Percentiles rank a stretch among this genome's conserved stretches.
phyloP scores from a whole-genome alignment of 1,140 invertebrate species.

The Drosophila sproati region DNA sequence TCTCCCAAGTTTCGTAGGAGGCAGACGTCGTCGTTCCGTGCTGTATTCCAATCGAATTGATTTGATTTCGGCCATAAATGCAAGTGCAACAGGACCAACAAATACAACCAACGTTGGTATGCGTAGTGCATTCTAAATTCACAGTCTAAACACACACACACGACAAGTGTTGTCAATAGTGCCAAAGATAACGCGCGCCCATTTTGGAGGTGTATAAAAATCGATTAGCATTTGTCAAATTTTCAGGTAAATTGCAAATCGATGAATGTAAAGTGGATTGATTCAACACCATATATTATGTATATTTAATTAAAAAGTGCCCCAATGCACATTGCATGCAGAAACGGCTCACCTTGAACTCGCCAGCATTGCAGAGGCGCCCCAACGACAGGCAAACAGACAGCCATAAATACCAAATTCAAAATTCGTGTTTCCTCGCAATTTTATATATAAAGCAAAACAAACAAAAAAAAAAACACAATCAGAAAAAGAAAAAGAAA shows the following conservation, averaged over 20 bases:
- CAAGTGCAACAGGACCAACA: slow-evolving; percentile 38
- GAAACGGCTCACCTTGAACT: slow-evolving; percentile 64
- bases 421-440: slow-evolving; percentile 9
- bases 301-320: not conserved
- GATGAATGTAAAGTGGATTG: slow-evolving; percentile 42
- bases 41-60: slow-evolving; percentile 7
- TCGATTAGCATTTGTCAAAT: slow-evolving; percentile 35
- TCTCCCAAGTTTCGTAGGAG: slow-evolving; percentile 20
- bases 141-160: not conserved
- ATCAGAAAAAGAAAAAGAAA: too few relatives aligned
- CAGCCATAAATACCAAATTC: slow-evolving; percentile 27
- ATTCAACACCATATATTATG: slow-evolving; percentile 8
- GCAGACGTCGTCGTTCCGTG: slow-evolving; percentile 23
- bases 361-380: slow-evolving; percentile 24
- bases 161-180: not conserved
- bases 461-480: not conserved
- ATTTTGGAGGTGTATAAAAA: slow-evolving; percentile 28
- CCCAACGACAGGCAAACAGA: not conserved
- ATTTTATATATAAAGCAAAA: slow-evolving; percentile 18
- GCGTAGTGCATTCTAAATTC: slow-evolving; percentile 43
- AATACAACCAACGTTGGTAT: slow-evolving; percentile 3
- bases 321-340: not conserved
- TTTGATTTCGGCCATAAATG: slow-evolving; percentile 35
- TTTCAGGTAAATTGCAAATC: slow-evolving; percentile 40
- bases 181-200: slow-evolving; percentile 13